phyloP scores from a whole-genome alignment of 2,113 vertebrate genomes.

The Dinomys branickii region DNA sequence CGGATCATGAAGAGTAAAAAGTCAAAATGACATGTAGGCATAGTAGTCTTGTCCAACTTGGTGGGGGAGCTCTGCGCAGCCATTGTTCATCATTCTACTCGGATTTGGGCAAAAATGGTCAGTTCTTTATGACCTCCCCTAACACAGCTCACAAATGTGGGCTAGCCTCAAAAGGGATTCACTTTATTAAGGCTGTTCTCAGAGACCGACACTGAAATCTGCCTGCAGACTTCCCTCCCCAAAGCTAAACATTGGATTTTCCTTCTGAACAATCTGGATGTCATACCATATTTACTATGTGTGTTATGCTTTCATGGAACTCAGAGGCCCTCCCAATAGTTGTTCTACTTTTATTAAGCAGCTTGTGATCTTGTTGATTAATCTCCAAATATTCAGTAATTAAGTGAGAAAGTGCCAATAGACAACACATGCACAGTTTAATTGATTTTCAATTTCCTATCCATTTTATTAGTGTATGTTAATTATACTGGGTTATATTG shows the following conservation, averaged over 20 bases:
- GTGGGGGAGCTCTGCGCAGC: neutral
- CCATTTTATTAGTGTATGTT: neutral
- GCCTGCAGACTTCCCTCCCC: neutral
- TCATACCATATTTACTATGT: neutral
- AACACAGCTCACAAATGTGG: neutral
- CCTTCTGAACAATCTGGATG: neutral
- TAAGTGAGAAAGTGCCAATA: slow-evolving; percentile 49
- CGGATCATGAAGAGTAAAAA: neutral
- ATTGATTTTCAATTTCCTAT: slow-evolving; percentile 9
- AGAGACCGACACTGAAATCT: neutral
- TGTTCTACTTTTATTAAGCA: slow-evolving; percentile 14
- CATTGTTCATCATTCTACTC: neutral
- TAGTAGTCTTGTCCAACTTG: neutral
- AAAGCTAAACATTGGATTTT: neutral
- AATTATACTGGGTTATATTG: neutral
- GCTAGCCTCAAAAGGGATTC: neutral
- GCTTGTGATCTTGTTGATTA: slow-evolving; percentile 43
- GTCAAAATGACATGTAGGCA: neutral
- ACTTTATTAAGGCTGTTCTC: neutral
- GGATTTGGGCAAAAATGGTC: neutral
- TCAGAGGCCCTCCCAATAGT: neutral
- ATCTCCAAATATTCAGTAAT: slow-evolving; percentile 50
- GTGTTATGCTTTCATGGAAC: slow-evolving; percentile 1
- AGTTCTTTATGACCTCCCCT: neutral
- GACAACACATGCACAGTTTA: slow-evolving; percentile 14